These are phyloP conservation scores for Chrysodeixis includens DNA, from an alignment of 2,888 invertebrate genomes.

Conservation along the genomic window DNA sequence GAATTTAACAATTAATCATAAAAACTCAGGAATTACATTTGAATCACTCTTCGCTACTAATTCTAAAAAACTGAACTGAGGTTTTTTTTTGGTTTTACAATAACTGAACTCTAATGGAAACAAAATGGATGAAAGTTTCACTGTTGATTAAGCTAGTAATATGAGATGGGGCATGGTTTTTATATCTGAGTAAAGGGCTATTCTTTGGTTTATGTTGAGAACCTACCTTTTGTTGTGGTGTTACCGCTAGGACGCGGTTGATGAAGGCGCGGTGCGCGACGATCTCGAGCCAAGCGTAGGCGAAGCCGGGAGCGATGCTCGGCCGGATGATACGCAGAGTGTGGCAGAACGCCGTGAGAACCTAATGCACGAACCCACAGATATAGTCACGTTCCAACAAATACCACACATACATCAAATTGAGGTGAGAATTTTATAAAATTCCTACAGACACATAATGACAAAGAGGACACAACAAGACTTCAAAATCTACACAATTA, in stretches of 20 bases:
- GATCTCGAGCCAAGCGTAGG: slow-evolving; percentile 99
- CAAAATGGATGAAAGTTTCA: neutral
- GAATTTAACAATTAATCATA: too few species aligned
- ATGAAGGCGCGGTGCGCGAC: slow-evolving; percentile 99
- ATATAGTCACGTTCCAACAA: neutral
- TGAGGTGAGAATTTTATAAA: neutral
- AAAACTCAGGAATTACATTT: neutral
- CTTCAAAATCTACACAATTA: slow-evolving; percentile 19
- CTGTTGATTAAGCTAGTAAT: slow-evolving; percentile 6
- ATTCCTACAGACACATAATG: slow-evolving; percentile 5
- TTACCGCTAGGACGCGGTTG: slow-evolving; percentile 96
- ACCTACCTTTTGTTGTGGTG: slow-evolving; percentile 95
- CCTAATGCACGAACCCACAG: slow-evolving; percentile 74
- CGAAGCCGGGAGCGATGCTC: slow-evolving; percentile 97
- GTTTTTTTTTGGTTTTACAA: neutral
- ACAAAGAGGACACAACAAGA: slow-evolving; percentile 11
- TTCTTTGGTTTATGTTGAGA: neutral
- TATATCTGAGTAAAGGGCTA: slow-evolving; percentile 1
- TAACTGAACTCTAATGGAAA: neutral
- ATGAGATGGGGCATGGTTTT: slow-evolving; percentile 5
- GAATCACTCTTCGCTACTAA: neutral
- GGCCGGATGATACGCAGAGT: slow-evolving; percentile 98
- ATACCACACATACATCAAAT: slow-evolving; percentile 5
- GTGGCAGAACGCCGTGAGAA: slow-evolving; percentile 98
- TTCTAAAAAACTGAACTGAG: neutral